Evolutionary conservation across 2,113 vertebrate genomes (phyloP), one percentile per base, ranked within the genome.

Genomic region (Petrocephalus microphthalmus): DNA sequence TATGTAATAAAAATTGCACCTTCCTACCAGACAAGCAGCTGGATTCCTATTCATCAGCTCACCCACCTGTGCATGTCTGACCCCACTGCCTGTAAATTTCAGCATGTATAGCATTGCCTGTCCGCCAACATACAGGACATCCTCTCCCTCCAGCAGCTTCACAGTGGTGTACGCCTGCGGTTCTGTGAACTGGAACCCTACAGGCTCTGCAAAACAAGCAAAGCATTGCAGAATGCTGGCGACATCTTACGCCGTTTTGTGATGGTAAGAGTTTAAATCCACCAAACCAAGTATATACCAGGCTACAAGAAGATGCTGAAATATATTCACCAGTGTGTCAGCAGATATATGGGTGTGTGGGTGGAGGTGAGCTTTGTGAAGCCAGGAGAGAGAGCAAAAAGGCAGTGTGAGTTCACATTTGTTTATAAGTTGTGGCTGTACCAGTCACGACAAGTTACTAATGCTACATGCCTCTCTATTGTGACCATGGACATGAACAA

Each of bases 41-140:
- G n/a, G 19, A 37, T 45, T 82, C 4, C 15, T 19, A 47, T 15
- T 29, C 83, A 83, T 85, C 25, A 8, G 6, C 6, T 47, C 42
- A 83, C 90, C 86, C 90, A 96, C 96, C 95, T 94, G 90, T 2
- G 88, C 88, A 49, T 95, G 90, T 0, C 90, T 92, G 71, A 96
- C 94, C 10, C 91, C 92, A 64, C 92, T 90, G 71, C 93, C 91
- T 4, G 88, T 94, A 90, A 96, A 96, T 0, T 90, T 93, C 91
- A 96, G 64, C 71, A 95, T 74, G 47, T 94, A 95, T 90, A 96
- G 89, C 19, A 88, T 89, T 0, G 92, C 95, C 57, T 90, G 93
- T 29, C 95, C 96, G 5, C 96, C 96, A 19, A 96, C 92, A 2
- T 95, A 94, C 33, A 96, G 92, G 2, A 92, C 93, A 86, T 96